Evolutionary conservation across 2,113 vertebrate species (phyloP).

Genomic region (Micromys minutus): DNA sequence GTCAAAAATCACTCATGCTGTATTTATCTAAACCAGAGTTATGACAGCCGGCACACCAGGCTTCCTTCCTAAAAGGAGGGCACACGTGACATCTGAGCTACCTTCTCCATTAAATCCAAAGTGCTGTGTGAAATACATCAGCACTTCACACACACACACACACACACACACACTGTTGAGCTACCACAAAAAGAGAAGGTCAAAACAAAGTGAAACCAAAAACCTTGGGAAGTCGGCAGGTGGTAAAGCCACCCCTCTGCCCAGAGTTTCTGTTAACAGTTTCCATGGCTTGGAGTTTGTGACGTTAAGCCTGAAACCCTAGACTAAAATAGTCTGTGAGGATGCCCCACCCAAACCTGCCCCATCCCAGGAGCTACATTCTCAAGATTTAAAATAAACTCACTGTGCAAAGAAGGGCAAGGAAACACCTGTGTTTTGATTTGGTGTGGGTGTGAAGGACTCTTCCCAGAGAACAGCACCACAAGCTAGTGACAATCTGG

Average conservation of each 20-base stretch:
- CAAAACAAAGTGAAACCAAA: slow-evolving; percentile 42
- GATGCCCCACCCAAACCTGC: background rate
- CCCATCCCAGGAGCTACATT: background rate
- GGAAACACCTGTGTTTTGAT: background rate
- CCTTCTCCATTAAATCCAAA: slow-evolving; percentile 9
- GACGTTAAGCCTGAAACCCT: background rate
- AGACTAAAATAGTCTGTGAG: background rate
- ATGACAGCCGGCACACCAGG: background rate
- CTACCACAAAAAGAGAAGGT: background rate
- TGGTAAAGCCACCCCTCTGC: background rate
- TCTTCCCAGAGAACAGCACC: background rate
- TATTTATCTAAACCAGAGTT: slow-evolving; percentile 57
- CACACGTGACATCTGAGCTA: slow-evolving; percentile 11
- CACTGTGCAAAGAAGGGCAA: background rate
- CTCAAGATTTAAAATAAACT: background rate
- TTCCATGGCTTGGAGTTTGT: background rate
- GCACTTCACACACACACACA: background rate
- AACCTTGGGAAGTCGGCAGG: background rate
- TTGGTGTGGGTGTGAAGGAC: background rate
- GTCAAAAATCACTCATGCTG: background rate
- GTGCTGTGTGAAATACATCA: background rate
- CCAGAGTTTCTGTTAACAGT: background rate
- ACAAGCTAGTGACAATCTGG: background rate
- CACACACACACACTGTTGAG: background rate
- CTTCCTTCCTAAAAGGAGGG: slow-evolving; percentile 22